Conservation (phyloP, 1,140 invertebrate genomes). For the Drosophila repletoides region DNA sequence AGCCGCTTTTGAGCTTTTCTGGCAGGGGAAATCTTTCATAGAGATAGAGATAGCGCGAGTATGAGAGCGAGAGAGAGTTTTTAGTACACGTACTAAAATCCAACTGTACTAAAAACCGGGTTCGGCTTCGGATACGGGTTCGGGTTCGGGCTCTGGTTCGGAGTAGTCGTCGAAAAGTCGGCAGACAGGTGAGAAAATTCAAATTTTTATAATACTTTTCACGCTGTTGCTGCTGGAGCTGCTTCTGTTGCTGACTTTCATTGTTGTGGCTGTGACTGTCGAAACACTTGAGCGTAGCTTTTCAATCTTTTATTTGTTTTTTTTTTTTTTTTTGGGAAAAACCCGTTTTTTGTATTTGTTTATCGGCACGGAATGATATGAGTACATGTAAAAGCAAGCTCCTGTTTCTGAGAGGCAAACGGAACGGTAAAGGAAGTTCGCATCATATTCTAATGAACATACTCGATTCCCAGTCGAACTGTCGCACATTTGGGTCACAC, state of each 20-base stretch:
- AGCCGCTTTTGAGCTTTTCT: constrained; percentile 54
- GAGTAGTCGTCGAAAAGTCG: too few relatives aligned
- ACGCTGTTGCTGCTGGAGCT: not conserved
- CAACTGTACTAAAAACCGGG: constrained; percentile 37
- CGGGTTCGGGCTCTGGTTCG: too few relatives aligned
- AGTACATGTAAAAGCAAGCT: constrained; percentile 27
- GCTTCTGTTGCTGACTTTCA: constrained; percentile 33
- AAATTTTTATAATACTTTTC: constrained; percentile 61
- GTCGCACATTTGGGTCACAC: constrained; percentile 72
- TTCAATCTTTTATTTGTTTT: too few relatives aligned
- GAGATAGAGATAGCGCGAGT: constrained; percentile 14
- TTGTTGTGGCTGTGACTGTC: constrained; percentile 37
- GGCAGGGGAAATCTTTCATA: constrained; percentile 45
- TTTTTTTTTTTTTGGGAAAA: constrained; percentile 12
- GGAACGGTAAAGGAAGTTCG: too few relatives aligned
- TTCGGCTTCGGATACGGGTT: constrained; percentile 1
- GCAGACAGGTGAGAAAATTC: constrained; percentile 65
- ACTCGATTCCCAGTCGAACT: constrained; percentile 52
- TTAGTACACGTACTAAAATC: constrained; percentile 28
- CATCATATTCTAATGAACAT: constrained; percentile 66
- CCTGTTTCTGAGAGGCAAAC: too few relatives aligned
- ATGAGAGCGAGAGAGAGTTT: constrained; percentile 21
- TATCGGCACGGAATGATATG: constrained; percentile 69
- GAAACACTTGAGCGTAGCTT: constrained; percentile 31
- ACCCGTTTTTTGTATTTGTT: constrained; percentile 63